Base-by-base conservation (phyloP, 2,888 invertebrate species). In the Cerastoderma edule region DNA sequence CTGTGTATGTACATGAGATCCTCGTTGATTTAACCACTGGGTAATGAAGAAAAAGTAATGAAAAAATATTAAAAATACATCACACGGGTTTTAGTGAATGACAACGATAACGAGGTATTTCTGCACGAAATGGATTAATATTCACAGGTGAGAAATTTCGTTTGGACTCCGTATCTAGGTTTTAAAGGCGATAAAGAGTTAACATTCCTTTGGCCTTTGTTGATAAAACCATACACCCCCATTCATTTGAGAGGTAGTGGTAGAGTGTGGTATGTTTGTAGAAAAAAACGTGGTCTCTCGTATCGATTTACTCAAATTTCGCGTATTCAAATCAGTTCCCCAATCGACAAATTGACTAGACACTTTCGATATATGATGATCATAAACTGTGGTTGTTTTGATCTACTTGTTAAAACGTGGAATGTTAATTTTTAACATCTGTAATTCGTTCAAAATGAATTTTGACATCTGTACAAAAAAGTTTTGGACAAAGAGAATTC, bases 1-100 rank as follows among this genome's bases (percentile, higher is more conserved):
- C 46, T 57, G 44, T 48, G 68, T 67, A 56, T 72, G 77, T 80
- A 76, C 71, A 74, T 73, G 79, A 70, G 67, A 28, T 68, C 33
- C 30, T 22, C 67, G 48, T 28, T 35, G 54, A 27, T 46, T 68
- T 56, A 54, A 30, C 60, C 44, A 32, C 57, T 39, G 65, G 64
- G 67, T 35, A 27, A 35, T 73, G 60, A 71, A 50, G 67, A 71
- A 80, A 64, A 73, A 73, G 71, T 68, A 67, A 73, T 68, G 67
- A 76, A 80, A 71, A 71, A 44, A 39, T 30, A 53, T 54, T 72
- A 27, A 71, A 71, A 71, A 65, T 60, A 60, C 39, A 64, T 69
- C 16, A 32, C 2, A 50, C 35, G 60, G 35, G 33, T 27, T 60
- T 24, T 39, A 39, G 24, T 39, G 60, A 19, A 60, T 60, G 60